Base-by-base conservation (phyloP, 2,888 invertebrate species). In the Epinotia demarniana region DNA sequence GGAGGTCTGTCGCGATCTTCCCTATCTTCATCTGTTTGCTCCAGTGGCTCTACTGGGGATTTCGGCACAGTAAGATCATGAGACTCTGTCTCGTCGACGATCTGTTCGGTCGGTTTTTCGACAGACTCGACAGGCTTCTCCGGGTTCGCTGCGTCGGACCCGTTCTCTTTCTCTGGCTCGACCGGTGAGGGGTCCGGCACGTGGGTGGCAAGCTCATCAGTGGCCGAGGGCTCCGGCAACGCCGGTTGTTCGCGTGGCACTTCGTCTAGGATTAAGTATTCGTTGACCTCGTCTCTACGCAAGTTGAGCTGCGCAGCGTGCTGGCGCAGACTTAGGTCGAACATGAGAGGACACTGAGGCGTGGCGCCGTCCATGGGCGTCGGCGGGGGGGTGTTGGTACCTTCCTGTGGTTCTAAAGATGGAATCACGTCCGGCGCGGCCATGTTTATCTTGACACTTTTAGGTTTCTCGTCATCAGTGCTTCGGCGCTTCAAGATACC, bases 161-260 rank as follows among this genome's bases (percentile, higher is more conserved):
- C 23, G 8, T 6, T 49, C 23, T 49, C 64, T 23, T 23, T 53
- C 2, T 5, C 49, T 9, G 60, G 27, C 23, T 58, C 46, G 19
- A n/a, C 18, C 4, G 46, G 5, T 1, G 1, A 6, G 46, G 55
- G 13, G 8, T 12, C 72, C 46, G 61, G 60, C n/a, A 72, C 73
- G 3, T 68, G 49, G 16, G 67, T 66, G 69, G 78, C 79, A 39
- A 81, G 80, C 13, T 78, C 76, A 39, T 81, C 87, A 0, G 91
- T 90, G n/a, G 84, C 87, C 5, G 90, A 89, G 5, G 90, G 90
- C 72, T 91, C 91, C 1, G 92, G 90, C 78, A 91, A 80, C 58
- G 89, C 88, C 19, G 91, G 88, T 75, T 83, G 88, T 27, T 89
- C 88, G 49, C 77, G 78, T 23, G 90, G 90, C 33, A 86, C 89